A percentile compares a stretch with the other conserved stretches of the same genome.
Conservation (phyloP, 2,888 invertebrate species). For the Callimorpha dominula region DNA sequence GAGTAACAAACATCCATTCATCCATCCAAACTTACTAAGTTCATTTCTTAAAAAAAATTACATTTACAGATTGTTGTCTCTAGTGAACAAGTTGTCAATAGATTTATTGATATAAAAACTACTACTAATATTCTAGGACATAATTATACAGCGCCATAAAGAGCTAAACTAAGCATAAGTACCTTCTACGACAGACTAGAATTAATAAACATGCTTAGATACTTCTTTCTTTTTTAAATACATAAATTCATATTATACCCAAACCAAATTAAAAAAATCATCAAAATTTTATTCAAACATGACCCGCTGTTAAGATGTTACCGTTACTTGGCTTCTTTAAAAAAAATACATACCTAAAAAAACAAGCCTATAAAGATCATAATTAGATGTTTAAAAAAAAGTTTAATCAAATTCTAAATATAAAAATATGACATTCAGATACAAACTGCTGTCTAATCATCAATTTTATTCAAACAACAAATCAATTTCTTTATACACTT, state of each 20-base stretch:
- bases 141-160: not conserved
- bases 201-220: no score
- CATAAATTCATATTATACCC: not conserved
- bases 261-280: not conserved
- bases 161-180: not conserved
- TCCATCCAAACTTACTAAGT: no score
- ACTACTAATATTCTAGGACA: no score
- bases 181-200: not conserved
- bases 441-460: conserved; percentile 5
- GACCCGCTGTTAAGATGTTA: not conserved
- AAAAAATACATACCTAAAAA: not conserved
- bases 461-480: conserved; percentile 11
- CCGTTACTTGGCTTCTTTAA: not conserved
- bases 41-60: not conserved
- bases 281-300: not conserved
- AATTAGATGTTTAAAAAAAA: not conserved
- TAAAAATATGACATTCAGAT: not conserved
- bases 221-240: not conserved
- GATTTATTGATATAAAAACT: no score
- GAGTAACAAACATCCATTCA: no score
- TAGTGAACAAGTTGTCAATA: no score
- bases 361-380: not conserved
- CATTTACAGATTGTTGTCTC: not conserved
- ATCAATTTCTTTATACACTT: conserved; percentile 25
- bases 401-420: not conserved